These are phyloP conservation scores for Xestia ashworthii DNA, from an alignment of 2,888 invertebrate genomes.

Conservation along the genomic window DNA sequence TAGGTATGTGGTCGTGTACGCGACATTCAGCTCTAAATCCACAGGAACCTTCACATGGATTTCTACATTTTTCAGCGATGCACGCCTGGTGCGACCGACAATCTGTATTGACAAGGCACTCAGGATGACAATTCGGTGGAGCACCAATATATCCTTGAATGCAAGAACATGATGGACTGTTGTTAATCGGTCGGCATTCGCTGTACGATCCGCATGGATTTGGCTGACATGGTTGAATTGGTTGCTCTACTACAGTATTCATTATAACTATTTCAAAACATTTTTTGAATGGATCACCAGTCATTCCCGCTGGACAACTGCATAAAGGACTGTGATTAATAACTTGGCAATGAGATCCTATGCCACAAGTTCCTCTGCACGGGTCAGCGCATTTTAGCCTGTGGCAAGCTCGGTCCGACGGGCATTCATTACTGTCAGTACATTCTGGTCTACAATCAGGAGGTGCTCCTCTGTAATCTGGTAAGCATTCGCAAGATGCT, in stretches of 20 bases:
- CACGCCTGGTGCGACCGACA: slow-evolving; percentile 95
- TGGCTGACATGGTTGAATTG: slow-evolving; percentile 92
- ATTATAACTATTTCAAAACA: slow-evolving; percentile 84
- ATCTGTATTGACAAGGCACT: slow-evolving; percentile 95
- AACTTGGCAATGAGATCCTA: slow-evolving; percentile 93
- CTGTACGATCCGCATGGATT: slow-evolving; percentile 96
- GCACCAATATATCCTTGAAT: slow-evolving; percentile 93
- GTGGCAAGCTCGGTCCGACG: slow-evolving; percentile 94
- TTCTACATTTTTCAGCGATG: slow-evolving; percentile 94
- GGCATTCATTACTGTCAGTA: slow-evolving; percentile 94
- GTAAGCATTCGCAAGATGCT: slow-evolving; percentile 94
- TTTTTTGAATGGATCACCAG: slow-evolving; percentile 92
- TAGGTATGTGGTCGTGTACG: slow-evolving; percentile 95
- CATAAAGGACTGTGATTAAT: slow-evolving; percentile 95
- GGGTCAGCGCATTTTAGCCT: slow-evolving; percentile 95
- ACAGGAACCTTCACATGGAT: slow-evolving; percentile 96
- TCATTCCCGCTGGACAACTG: slow-evolving; percentile 92
- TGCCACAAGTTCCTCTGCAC: slow-evolving; percentile 94
- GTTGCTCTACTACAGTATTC: slow-evolving; percentile 69
- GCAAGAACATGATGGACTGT: slow-evolving; percentile 95
- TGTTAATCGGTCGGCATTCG: slow-evolving; percentile 93
- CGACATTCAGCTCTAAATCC: slow-evolving; percentile 94
- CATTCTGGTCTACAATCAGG: slow-evolving; percentile 95
- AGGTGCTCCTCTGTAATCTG: slow-evolving; percentile 93
- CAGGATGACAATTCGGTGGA: slow-evolving; percentile 95